Evolutionary conservation across 2,888 invertebrate genomes (phyloP).

Genomic region (Chromoteleia sp.): DNA sequence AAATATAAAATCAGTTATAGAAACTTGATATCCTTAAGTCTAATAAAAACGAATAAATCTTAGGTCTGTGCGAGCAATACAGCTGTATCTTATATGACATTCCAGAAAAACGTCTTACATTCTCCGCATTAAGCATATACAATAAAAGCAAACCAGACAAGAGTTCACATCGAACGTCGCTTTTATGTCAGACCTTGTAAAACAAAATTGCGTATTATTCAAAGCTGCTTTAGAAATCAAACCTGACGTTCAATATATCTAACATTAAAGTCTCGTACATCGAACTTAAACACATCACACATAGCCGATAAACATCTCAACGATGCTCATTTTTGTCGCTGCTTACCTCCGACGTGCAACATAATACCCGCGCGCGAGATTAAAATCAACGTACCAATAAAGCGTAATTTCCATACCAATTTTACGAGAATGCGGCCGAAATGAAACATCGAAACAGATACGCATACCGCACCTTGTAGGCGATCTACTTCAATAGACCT

Average conservation of each 20-base stretch:
- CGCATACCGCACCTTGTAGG: constrained; percentile 8
- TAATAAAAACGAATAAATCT: constrained; percentile 16
- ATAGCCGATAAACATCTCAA: constrained; percentile 31
- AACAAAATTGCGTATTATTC: constrained; percentile 39
- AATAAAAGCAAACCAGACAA: constrained; percentile 34
- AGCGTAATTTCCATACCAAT: constrained; percentile 29
- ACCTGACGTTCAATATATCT: constrained; percentile 30
- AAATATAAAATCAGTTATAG: not conserved
- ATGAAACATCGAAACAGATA: constrained; percentile 17
- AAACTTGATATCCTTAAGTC: not conserved
- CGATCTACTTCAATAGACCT: constrained; percentile 24
- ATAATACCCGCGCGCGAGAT: constrained; percentile 28
- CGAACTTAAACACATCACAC: constrained; percentile 27
- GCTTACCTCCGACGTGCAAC: not conserved
- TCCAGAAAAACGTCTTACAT: constrained; percentile 16
- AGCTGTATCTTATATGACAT: not conserved
- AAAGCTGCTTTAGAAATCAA: constrained; percentile 42
- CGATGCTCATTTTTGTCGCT: constrained; percentile 29
- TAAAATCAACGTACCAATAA: constrained; percentile 48
- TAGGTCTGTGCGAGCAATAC: too few species aligned
- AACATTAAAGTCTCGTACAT: constrained; percentile 40
- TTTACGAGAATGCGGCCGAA: constrained; percentile 20
- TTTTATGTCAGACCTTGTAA: constrained; percentile 38
- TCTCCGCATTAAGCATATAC: constrained; percentile 15
- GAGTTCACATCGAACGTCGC: constrained; percentile 19